These are phyloP conservation scores for Cladorhizidae sp. DNA, from an alignment of 37 sponge, comb jelly and placozoan genomes.

Conservation along the genomic window DNA sequence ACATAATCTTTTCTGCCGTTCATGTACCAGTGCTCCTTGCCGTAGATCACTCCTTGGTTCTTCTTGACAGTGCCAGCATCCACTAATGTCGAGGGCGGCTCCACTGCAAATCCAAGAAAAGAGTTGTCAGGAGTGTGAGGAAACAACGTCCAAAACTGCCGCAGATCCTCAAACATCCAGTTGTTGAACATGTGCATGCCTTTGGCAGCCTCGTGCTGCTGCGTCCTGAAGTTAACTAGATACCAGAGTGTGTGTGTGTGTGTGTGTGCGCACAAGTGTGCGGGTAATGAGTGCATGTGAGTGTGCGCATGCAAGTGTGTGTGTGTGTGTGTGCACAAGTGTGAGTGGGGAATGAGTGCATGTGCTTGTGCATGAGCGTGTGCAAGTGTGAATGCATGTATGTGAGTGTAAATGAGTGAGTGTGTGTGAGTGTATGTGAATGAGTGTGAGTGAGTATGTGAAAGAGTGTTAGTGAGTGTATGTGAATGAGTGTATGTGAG, in stretches of 20 bases:
- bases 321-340: neutral
- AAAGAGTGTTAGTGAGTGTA: too few relatives aligned
- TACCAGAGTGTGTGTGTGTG: neutral
- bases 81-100: neutral
- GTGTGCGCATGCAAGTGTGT: neutral
- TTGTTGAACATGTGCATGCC: constrained; percentile 23
- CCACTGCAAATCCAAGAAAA: constrained; percentile 71
- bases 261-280: neutral
- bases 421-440: too few relatives aligned
- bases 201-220: constrained; percentile 4
- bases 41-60: constrained; percentile 79
- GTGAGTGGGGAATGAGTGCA: too few relatives aligned
- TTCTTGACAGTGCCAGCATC: neutral
- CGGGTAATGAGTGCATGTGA: neutral
- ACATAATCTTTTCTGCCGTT: constrained; percentile 38
- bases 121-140: constrained; percentile 89
- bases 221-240: constrained; percentile 59
- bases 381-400: too few relatives aligned
- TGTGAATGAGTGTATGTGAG: too few relatives aligned
- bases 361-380: too few relatives aligned
- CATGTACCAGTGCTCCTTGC: constrained; percentile 53
- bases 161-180: constrained; percentile 68
- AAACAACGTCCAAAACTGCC: constrained; percentile 81
- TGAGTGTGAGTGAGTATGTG: too few relatives aligned
- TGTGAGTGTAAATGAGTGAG: too few relatives aligned